Evolutionary conservation across 1,140 invertebrate species (phyloP).

Genomic region (Leptopilina clavipes): DNA sequence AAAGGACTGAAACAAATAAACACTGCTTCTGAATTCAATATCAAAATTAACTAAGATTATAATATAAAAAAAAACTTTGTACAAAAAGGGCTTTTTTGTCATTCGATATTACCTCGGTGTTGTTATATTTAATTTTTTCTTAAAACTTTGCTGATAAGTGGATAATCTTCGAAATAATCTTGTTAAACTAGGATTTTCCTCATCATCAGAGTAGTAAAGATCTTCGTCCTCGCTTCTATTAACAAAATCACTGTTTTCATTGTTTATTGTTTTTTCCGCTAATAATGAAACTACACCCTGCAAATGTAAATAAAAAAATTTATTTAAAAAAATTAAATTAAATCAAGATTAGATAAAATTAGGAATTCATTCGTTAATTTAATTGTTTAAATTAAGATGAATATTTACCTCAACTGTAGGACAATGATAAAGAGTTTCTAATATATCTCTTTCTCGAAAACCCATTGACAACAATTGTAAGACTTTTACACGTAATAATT

Average conservation of each 20-base stretch:
- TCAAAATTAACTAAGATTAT: too few relatives aligned
- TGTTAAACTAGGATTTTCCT: neutral
- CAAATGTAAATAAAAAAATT: neutral
- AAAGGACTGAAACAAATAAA: conserved; percentile 9
- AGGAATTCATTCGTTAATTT: neutral
- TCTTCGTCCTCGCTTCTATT: neutral
- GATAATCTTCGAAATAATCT: neutral
- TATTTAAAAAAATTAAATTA: neutral
- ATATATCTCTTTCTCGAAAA: conserved; percentile 14
- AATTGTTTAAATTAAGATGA: neutral
- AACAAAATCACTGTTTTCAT: neutral
- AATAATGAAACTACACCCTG: neutral
- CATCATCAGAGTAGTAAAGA: conserved; percentile 19
- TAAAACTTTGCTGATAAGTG: conserved; percentile 22
- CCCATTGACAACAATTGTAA: conserved; percentile 15
- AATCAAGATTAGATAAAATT: neutral
- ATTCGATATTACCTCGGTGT: conserved; percentile 33
- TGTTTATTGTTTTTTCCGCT: neutral
- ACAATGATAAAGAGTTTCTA: neutral
- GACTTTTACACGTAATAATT: neutral
- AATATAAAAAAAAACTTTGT: too few relatives aligned
- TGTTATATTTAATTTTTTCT: neutral
- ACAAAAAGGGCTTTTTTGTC: too few relatives aligned
- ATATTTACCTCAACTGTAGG: neutral
- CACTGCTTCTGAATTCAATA: too few relatives aligned